Conservation (phyloP, 2,797 vertebrate species). For the Cyclopterus lumpus region DNA sequence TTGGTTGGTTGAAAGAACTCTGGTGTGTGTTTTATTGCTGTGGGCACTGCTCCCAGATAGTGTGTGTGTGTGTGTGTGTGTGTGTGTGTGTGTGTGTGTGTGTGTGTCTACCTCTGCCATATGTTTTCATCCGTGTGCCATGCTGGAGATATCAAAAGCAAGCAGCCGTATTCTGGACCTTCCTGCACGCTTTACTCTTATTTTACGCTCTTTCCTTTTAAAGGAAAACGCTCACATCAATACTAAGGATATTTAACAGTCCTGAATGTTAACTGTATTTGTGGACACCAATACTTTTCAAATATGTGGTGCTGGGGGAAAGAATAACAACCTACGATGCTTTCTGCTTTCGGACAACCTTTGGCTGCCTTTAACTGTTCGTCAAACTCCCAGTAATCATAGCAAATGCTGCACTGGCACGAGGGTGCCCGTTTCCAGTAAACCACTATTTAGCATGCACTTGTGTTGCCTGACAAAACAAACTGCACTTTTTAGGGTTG, state of each 20-base stretch:
- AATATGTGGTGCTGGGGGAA: too few relatives aligned
- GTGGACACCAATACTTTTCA: not conserved
- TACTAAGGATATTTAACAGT: not conserved
- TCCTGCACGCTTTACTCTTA: conserved; percentile 4
- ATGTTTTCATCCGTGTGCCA: conserved; percentile 24
- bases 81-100: conserved; percentile 1
- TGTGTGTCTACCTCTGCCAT: too few relatives aligned
- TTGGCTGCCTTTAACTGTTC: not conserved
- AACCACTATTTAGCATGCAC: not conserved
- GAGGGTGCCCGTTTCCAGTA: not conserved
- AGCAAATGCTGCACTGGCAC: not conserved
- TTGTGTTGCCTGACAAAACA: not conserved
- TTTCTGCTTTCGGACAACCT: not conserved
- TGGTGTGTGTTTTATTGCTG: conserved; percentile 57
- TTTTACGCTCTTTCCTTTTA: conserved; percentile 29
- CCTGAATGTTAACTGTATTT: not conserved
- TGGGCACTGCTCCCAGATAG: conserved; percentile 59
- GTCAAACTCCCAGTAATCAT: not conserved
- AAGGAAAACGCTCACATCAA: conserved; percentile 17
- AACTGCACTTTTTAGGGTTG: not conserved
- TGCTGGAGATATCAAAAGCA: conserved; percentile 36
- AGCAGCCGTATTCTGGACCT: conserved; percentile 22
- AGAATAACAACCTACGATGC: not conserved
- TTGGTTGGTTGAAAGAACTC: conserved; percentile 55
- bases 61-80: not conserved